phyloP scores from a whole-genome alignment of 2,888 invertebrate species.

The Amblyteles armatorius region DNA sequence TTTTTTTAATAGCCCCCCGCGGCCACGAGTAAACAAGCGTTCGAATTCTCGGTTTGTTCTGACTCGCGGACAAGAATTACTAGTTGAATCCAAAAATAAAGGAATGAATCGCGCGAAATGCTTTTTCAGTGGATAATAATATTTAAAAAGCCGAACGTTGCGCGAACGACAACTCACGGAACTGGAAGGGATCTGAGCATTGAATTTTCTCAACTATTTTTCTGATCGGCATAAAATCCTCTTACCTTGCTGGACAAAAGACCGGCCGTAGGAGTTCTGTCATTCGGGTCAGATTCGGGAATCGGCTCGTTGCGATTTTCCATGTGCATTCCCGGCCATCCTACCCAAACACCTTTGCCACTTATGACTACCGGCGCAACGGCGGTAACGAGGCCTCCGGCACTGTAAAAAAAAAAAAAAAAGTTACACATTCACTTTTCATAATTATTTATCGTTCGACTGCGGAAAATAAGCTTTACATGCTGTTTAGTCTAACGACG shows the following conservation, averaged over 20 bases:
- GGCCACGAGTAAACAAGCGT: not conserved
- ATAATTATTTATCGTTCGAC: not conserved
- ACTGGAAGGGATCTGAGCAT: not conserved
- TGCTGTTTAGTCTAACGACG: not conserved
- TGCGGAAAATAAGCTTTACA: not conserved
- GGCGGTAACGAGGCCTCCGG: conserved; percentile 95
- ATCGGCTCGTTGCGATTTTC: conserved; percentile 91
- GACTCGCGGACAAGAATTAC: conserved; percentile 37
- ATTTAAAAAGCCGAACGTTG: not conserved
- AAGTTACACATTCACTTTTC: not conserved
- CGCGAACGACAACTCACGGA: not conserved
- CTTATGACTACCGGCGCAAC: conserved; percentile 96
- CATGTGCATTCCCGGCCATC: conserved; percentile 95
- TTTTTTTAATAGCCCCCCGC: too few species aligned
- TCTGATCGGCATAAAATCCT: not conserved
- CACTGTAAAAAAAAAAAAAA: conserved; percentile 86
- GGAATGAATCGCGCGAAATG: not conserved
- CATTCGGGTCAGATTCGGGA: conserved; percentile 94
- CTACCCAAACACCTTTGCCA: conserved; percentile 94
- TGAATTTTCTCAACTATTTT: not conserved
- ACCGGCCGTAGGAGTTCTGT: conserved; percentile 95
- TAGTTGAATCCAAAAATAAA: conserved; percentile 43
- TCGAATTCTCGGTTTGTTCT: not conserved
- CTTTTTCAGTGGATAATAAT: not conserved
- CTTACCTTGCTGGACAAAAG: conserved; percentile 92